phyloP scores from a whole-genome alignment of 2,113 vertebrate genomes.

The Glaucidium brasilianum region DNA sequence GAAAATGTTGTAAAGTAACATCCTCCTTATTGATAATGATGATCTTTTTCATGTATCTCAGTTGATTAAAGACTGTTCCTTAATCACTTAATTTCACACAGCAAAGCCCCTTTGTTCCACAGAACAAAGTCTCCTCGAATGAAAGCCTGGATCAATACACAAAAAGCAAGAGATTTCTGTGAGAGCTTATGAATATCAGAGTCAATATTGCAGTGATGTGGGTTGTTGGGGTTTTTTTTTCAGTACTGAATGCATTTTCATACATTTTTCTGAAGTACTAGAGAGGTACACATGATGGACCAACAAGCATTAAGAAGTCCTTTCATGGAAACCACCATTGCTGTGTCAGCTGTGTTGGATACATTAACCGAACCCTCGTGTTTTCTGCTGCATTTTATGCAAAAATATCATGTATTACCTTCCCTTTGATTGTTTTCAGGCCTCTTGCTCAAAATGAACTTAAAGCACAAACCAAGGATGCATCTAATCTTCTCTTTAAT shows the following conservation, averaged over 20 bases:
- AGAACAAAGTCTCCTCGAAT: not conserved
- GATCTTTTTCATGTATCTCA: not conserved
- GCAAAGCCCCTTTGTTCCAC: not conserved
- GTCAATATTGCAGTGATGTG: not conserved
- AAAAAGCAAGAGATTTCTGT: not conserved
- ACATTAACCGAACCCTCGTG: not conserved
- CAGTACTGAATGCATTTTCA: not conserved
- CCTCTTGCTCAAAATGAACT: not conserved
- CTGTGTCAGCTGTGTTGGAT: not conserved
- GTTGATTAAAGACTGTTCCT: not conserved
- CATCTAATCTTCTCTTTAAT: not conserved
- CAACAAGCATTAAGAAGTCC: not conserved
- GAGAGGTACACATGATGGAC: not conserved
- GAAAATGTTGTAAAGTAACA: not conserved
- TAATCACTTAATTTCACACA: not conserved
- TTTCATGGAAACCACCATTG: not conserved
- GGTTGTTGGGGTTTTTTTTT: not conserved
- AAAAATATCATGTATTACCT: not conserved
- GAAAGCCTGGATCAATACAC: constrained; percentile 5
- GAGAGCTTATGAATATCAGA: not conserved
- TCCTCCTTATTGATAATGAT: not conserved
- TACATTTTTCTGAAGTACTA: not conserved
- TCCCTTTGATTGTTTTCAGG: not conserved
- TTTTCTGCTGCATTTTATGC: not conserved
- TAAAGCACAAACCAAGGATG: not conserved